These are phyloP conservation scores for Drosophila emarginata DNA, from an alignment of 2,888 invertebrate species.

Conservation along the genomic window DNA sequence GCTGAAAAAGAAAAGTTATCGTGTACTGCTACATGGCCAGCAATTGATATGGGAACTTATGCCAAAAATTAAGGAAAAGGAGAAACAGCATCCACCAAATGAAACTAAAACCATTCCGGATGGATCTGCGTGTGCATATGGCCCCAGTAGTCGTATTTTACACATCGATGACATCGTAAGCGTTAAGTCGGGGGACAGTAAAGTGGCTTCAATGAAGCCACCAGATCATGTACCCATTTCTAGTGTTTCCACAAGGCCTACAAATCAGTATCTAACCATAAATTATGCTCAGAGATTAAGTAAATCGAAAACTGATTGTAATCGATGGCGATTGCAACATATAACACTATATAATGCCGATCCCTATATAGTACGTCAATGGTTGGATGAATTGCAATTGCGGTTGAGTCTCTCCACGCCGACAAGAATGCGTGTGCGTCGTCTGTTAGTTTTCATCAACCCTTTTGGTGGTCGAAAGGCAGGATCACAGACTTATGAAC, in stretches of 20 bases:
- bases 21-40: slow-evolving; percentile 86
- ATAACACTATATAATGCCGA: slow-evolving; percentile 85
- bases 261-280: slow-evolving; percentile 84
- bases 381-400: slow-evolving; percentile 85
- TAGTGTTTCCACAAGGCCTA: slow-evolving; percentile 45
- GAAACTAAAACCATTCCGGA: neutral
- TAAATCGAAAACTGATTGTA: slow-evolving; percentile 83
- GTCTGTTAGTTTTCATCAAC: slow-evolving; percentile 90
- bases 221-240: neutral
- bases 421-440: slow-evolving; percentile 85
- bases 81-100: neutral
- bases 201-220: slow-evolving; percentile 66
- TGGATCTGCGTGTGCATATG: slow-evolving; percentile 49
- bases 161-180: slow-evolving; percentile 73
- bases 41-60: slow-evolving; percentile 86
- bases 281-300: slow-evolving; percentile 84
- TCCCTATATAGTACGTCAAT: slow-evolving; percentile 85
- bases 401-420: slow-evolving; percentile 44
- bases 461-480: slow-evolving; percentile 91
- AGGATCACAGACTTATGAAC: slow-evolving; percentile 88
- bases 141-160: slow-evolving; percentile 57
- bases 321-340: slow-evolving; percentile 85
- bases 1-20: slow-evolving; percentile 85
- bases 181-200: slow-evolving; percentile 67
- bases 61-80: slow-evolving; percentile 44